phyloP scores from a whole-genome alignment of 2,888 invertebrate species.

The Apocheima hispidaria region DNA sequence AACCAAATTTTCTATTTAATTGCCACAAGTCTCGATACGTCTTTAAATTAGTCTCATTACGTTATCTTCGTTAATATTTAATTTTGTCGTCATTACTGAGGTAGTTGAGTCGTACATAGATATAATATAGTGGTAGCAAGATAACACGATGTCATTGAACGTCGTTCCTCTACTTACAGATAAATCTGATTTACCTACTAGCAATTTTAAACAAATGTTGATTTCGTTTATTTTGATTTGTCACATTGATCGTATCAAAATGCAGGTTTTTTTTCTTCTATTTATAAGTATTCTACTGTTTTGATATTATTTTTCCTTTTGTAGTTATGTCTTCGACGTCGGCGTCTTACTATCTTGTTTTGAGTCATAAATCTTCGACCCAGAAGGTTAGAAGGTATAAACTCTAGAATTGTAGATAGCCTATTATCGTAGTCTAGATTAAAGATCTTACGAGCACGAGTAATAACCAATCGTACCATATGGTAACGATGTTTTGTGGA shows the following conservation, averaged over 20 bases:
- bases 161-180: conserved; percentile 54
- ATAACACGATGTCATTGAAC: conserved; percentile 64
- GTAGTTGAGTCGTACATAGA: conserved; percentile 13
- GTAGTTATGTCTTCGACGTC: not conserved
- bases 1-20: not conserved
- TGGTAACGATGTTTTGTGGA: not conserved
- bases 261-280: not conserved
- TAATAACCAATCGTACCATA: too few species aligned
- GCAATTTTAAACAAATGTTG: conserved; percentile 19
- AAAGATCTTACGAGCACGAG: too few species aligned
- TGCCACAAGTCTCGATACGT: not conserved
- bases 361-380: too few species aligned
- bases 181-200: conserved; percentile 39
- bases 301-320: not conserved
- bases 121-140: conserved; percentile 32
- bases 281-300: not conserved
- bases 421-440: too few species aligned
- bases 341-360: too few species aligned
- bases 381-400: too few species aligned
- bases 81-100: conserved; percentile 28
- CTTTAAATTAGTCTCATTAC: conserved; percentile 38
- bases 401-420: too few species aligned
- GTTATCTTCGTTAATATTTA: conserved; percentile 31
- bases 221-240: conserved; percentile 30
- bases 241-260: conserved; percentile 27